Conservation (phyloP, 2,797 vertebrate genomes). For the Iguana delicatissima region DNA sequence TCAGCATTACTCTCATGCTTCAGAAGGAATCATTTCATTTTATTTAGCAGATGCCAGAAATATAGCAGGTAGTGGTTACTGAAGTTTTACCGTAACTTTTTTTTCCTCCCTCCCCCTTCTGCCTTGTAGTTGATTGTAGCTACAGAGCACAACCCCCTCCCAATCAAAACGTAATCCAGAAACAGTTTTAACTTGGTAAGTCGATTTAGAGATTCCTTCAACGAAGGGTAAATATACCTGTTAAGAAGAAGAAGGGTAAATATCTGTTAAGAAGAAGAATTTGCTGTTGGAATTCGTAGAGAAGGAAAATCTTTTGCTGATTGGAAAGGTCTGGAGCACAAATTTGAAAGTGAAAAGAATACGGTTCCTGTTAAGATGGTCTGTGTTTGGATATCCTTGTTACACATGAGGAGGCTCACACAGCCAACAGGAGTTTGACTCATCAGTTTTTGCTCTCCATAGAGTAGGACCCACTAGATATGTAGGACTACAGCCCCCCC, state of each 20-base stretch:
- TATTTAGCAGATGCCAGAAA: not conserved
- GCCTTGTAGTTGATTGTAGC: not conserved
- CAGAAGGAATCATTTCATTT: not conserved
- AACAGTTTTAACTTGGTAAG: not conserved
- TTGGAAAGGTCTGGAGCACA: no score
- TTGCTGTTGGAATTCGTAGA: not conserved
- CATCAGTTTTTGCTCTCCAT: not conserved
- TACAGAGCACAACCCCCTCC: no score
- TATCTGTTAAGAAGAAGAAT: no score
- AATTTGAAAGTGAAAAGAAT: not conserved
- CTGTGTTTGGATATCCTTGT: not conserved
- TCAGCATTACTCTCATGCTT: not conserved
- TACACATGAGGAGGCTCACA: not conserved
- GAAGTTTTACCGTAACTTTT: not conserved
- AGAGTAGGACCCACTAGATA: not conserved
- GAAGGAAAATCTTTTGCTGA: not conserved
- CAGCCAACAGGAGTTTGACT: not conserved
- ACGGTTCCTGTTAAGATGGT: not conserved
- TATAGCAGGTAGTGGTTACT: not conserved
- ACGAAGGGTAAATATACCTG: not conserved
- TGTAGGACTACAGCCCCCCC: not conserved
- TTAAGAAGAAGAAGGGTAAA: no score
- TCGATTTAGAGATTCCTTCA: not conserved
- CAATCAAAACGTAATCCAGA: not conserved
- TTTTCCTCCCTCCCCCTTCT: not conserved